Evolutionary conservation across 1,140 invertebrate species (phyloP).

Genomic region (Xylocopa sonorina): DNA sequence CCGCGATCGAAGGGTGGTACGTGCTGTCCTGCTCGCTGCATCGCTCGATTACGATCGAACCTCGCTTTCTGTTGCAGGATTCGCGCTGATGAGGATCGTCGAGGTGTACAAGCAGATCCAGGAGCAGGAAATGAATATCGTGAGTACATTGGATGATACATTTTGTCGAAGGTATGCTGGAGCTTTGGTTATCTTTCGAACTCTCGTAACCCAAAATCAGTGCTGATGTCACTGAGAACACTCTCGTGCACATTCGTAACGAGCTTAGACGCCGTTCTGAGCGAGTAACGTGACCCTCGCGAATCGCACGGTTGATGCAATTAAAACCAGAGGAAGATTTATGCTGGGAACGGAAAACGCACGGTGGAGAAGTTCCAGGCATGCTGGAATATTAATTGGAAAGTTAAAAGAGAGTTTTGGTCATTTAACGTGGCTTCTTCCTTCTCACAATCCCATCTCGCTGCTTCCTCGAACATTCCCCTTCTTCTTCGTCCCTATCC

Average conservation of each 20-base stretch:
- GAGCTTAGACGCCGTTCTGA: too few species aligned
- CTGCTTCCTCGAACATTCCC: background rate
- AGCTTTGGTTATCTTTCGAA: too few species aligned
- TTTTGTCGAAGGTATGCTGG: too few species aligned
- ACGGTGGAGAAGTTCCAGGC: slow-evolving; percentile 27
- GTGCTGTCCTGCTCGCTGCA: too few species aligned
- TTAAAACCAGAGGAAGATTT: slow-evolving; percentile 72
- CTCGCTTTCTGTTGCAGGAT: slow-evolving; percentile 86
- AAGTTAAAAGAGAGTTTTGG: slow-evolving; percentile 72
- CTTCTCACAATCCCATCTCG: background rate
- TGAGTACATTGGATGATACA: slow-evolving; percentile 88
- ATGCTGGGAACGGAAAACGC: slow-evolving; percentile 51
- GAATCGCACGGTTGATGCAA: slow-evolving; percentile 66
- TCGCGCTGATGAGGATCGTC: slow-evolving; percentile 93
- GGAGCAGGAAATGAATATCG: slow-evolving; percentile 95
- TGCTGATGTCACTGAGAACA: slow-evolving; percentile 31
- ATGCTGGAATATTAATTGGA: slow-evolving; percentile 74
- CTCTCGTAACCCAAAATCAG: too few species aligned
- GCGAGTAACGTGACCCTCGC: too few species aligned
- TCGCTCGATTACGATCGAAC: slow-evolving; percentile 36
- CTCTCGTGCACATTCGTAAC: slow-evolving; percentile 27
- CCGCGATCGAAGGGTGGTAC: slow-evolving; percentile 41
- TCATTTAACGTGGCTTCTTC: slow-evolving; percentile 38
- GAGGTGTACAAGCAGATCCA: slow-evolving; percentile 96
- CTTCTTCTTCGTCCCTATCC: background rate